Base-by-base conservation (phyloP, 2,797 vertebrate genomes). In the Tolypeutes matacus region DNA sequence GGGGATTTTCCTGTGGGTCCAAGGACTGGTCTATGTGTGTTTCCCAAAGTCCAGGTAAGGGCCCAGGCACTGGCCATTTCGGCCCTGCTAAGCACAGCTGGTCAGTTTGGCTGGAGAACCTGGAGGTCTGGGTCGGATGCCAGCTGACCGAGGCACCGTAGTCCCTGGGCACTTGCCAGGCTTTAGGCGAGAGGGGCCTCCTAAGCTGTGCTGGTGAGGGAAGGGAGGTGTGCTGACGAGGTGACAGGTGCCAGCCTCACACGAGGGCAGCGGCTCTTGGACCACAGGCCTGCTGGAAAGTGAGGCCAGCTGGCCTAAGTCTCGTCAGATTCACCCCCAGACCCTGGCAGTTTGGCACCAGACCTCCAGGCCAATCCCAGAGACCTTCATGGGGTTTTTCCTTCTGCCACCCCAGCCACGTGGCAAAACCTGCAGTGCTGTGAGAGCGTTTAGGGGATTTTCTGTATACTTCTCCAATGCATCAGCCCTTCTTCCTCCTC, bases 1-100 rank as follows among this genome's bases (percentile, higher is more conserved):
- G 53, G 53, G 53, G 18, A 53, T 89, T 89, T 92, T 86, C 82
- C 42, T 65, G 84, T 60, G 69, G 27, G 53, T 93, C 49, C 76
- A 34, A 94, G 60, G 46, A 42, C 93, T 93, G 89, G 80, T 72
- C 80, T 70, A 42, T 84, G 80, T 67, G 70, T 58, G 31, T 93
- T 94, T 91, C 83, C 60, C 77, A 27, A 10, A 93, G 49, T 67
- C 29, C 31, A 46, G 84, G 62, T 60, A 76, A 60, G 10, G 56
- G 53, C 58, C 46, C 78, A 60, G 83, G 39, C 86, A 36, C 58
- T 72, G 85, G 60, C 58, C 73, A 2, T 83, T 62, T 83, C 75
- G 86, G 53, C 49, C 58, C 85, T 80, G 65, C 18, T 5, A 25
- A 89, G 60, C 0, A 5, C 51, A 76, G 5, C 80, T 85, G 82